Base-by-base conservation (phyloP, 35 echinoderm and acorn worm genomes). In the Ophioderma brevispina region DNA sequence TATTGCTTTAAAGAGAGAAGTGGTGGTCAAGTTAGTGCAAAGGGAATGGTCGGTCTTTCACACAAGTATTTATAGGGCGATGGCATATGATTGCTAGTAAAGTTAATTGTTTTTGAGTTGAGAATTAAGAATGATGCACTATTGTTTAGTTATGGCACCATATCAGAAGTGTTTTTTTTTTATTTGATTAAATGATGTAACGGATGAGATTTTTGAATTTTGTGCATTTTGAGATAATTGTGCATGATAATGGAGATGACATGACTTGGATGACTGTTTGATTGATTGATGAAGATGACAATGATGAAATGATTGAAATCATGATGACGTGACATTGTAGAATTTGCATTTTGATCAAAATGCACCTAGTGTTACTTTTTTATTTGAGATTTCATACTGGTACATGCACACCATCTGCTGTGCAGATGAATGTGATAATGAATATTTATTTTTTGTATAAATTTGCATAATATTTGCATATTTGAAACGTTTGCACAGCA, bases 391-490 rank as follows among this genome's bases (percentile, higher is more conserved):
- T 18, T 15, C 59, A 6, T 70, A 70, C 15, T 30, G 28, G 23
- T 70, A 70, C 21, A 70, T 70, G 28, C 28, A 70, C 59, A 70
- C 59, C n/a, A 70, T 25, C n/a, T 70, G 28, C 59, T 18, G 59
- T 70, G 59, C 59, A 70, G 59, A 70, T 70, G 59, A 70, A 70
- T 70, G 59, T 70, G 4, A 18, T 30, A 15, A 18, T 21, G 46
- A 52, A 21, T 52, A 52, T 52, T n/a, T 46, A 46, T 46, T 46
- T 46, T 46, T 46, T 46, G 41, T 46, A 46, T 70, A 70, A 18
- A 70, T 70, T 70, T 70, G 59, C 59, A 70, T 70, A 70, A 70
- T 70, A 70, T 70, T 70, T 70, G 59, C 59, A 70, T 70, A 70
- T 70, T 70, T 70, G 59, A 70, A 70, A 70, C n/a, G 59, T 70